These are phyloP conservation scores for Polyploca ridens DNA, from an alignment of 2,888 invertebrate genomes.

Conservation along the genomic window DNA sequence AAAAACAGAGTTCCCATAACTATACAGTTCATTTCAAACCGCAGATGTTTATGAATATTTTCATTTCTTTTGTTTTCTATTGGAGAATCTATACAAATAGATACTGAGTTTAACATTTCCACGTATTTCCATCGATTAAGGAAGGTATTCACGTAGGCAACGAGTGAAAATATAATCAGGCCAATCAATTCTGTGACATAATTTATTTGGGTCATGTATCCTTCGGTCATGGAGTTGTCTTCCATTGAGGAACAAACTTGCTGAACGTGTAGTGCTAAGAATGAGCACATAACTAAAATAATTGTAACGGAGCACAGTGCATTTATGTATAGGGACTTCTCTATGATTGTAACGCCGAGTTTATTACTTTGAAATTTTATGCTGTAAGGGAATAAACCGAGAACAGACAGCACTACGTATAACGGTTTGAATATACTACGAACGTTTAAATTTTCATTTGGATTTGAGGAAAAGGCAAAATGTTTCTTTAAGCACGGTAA, in stretches of 20 bases:
- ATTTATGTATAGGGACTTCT: slow-evolving; percentile 63
- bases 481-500: slow-evolving; percentile 30
- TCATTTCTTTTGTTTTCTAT: slow-evolving; percentile 33
- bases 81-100: slow-evolving; percentile 44
- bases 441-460: slow-evolving; percentile 24
- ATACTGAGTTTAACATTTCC: slow-evolving; percentile 57
- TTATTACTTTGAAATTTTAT: slow-evolving; percentile 42
- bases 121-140: slow-evolving; percentile 54
- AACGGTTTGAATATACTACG: slow-evolving; percentile 49
- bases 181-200: slow-evolving; percentile 59
- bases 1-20: slow-evolving; percentile 37
- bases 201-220: slow-evolving; percentile 61
- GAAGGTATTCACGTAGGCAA: slow-evolving; percentile 56
- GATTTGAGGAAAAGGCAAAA: slow-evolving; percentile 22
- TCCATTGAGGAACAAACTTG: slow-evolving; percentile 46
- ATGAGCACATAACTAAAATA: slow-evolving; percentile 45
- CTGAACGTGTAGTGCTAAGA: slow-evolving; percentile 52
- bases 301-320: slow-evolving; percentile 50
- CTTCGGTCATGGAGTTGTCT: slow-evolving; percentile 48
- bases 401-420: slow-evolving; percentile 43
- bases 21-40: slow-evolving; percentile 45
- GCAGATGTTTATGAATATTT: slow-evolving; percentile 41
- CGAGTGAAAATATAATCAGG: slow-evolving; percentile 44
- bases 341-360: slow-evolving; percentile 41
- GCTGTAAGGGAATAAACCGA: slow-evolving; percentile 57